Percentiles rank a stretch among this genome's conserved stretches.
phyloP scores from a whole-genome alignment of 1,140 invertebrate genomes.

The Xylocopa sonorina region DNA sequence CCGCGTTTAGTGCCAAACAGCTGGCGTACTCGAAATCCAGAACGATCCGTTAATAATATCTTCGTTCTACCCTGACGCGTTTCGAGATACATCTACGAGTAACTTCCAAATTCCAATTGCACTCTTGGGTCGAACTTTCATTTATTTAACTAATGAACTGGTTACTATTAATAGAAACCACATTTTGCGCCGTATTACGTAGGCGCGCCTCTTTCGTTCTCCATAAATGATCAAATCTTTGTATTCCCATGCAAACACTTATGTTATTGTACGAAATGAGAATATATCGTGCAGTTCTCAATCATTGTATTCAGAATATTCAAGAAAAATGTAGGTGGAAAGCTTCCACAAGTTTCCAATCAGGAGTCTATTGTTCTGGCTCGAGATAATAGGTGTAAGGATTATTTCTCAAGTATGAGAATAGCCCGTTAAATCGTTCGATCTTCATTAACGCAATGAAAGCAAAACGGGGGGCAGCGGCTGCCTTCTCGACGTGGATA shows the following conservation, averaged over 20 bases:
- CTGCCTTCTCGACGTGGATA: conserved; percentile 1
- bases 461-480: conserved; percentile 18
- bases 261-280: too few species aligned
- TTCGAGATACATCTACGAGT: conserved; percentile 10
- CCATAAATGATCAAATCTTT: not conserved
- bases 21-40: conserved; percentile 45
- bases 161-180: not conserved
- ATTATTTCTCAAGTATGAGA: not conserved
- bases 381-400: too few species aligned
- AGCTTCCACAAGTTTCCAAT: not conserved
- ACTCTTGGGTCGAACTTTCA: not conserved
- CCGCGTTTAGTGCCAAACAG: conserved; percentile 58
- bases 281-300: too few species aligned
- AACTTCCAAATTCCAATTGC: not conserved
- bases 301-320: not conserved
- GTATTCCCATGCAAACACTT: too few species aligned
- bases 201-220: not conserved
- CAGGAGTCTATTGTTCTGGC: not conserved
- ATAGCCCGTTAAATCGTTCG: not conserved
- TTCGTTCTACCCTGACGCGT: conserved; percentile 27
- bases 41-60: conserved; percentile 59
- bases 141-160: not conserved
- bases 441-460: not conserved
- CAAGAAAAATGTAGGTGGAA: not conserved
- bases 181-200: too few species aligned